phyloP scores from a whole-genome alignment of 2,797 vertebrate species.

The Tenualosa ilisha region DNA sequence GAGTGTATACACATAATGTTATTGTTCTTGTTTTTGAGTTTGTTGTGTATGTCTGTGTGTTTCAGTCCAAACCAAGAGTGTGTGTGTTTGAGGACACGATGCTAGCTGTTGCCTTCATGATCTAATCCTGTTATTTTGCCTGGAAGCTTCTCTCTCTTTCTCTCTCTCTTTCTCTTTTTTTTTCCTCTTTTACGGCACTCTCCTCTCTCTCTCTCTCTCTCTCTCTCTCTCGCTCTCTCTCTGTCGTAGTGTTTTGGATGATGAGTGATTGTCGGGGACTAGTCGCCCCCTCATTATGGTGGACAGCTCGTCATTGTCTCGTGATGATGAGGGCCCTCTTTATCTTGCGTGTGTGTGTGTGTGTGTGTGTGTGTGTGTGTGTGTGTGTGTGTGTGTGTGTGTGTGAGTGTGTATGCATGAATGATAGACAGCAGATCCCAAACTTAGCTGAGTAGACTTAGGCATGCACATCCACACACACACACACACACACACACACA shows the following conservation, averaged over 20 bases:
- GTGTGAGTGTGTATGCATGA: too few relatives aligned
- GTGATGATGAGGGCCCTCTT: constrained; percentile 1
- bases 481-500: neutral
- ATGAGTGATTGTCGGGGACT: neutral
- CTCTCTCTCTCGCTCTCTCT: neutral
- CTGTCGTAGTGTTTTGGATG: neutral
- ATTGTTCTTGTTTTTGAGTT: too few relatives aligned
- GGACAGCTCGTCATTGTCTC: neutral
- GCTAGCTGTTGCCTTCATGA: too few relatives aligned
- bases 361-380: neutral
- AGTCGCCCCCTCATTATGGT: neutral
- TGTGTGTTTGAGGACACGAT: too few relatives aligned
- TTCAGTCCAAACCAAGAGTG: too few relatives aligned
- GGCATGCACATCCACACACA: neutral
- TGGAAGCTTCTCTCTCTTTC: neutral
- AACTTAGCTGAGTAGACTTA: neutral
- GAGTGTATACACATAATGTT: too few relatives aligned
- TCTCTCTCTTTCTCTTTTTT: neutral
- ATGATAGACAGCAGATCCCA: neutral
- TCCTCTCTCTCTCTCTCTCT: neutral
- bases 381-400: neutral
- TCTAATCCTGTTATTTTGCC: too few relatives aligned
- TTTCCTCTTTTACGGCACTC: neutral
- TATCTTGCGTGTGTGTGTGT: neutral
- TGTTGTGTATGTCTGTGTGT: too few relatives aligned